Base-by-base conservation (phyloP, 2,113 vertebrate genomes). In the Paraplagusia blochii region DNA sequence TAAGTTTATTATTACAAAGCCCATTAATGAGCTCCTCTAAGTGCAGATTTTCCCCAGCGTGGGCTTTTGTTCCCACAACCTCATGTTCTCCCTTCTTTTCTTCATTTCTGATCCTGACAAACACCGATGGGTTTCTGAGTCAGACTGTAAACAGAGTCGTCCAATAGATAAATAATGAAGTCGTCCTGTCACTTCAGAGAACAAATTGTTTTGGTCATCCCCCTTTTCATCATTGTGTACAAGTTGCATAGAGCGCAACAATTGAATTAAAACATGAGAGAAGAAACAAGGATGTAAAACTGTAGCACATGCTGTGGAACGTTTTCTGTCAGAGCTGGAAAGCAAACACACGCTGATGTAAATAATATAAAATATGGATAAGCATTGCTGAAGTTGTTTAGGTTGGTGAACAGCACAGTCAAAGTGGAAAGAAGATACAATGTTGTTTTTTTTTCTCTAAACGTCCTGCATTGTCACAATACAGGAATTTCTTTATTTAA, bases 381-480 rank as follows among this genome's bases (percentile, higher is more conserved):
- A 29, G 1, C 22, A 44, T 4, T 4, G 14, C 1, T 51, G 33
- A 22, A 6, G 4, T 9, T 15, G 10, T 59, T 54, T 38, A 53
- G 12, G 35, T 51, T 42, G 9, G 15, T 11, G 5, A n/a, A 51
- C 7, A 13, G 8, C 38, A 11, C 9, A 22, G 17, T 33, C 22
- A 8, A 16, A 54, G 16, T 11, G 13, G 10, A 61, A 35, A 44
- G 34, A 12, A 55, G n/a, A 46, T 16, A 29, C 13, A 11, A 12
- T 43, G 44, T 35, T 42, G 10, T 9, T 42, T 7, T 16, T 36
- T 51, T 17, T 49, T n/a, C 42, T 19, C 9, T 11, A 13, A 16
- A 35, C 36, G 45, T 22, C 43, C 54, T 34, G n/a, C 39, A 52
- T 56, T 45, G 44, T 57, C 49, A 53, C 55, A 62, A 48, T 74